phyloP scores from a whole-genome alignment of 2,888 invertebrate genomes.

The Machimus rusticus region DNA sequence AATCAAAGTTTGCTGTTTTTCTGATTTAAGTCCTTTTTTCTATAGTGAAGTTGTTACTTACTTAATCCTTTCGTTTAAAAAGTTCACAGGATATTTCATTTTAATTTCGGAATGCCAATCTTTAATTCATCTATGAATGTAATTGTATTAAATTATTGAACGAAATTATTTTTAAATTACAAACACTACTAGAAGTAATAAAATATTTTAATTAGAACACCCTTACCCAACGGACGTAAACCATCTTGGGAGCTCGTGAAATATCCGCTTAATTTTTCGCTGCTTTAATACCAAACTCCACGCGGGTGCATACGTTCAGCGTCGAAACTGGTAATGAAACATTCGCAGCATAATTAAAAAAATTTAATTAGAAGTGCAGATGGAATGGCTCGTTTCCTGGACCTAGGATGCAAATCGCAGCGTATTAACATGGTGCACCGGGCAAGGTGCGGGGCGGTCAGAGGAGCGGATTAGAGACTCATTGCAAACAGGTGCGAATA shows the following conservation, averaged over 20 bases:
- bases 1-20: no score
- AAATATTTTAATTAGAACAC: neutral
- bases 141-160: neutral
- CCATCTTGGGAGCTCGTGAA: neutral
- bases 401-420: constrained; percentile 12
- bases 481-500: constrained; percentile 8
- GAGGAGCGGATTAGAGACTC: neutral
- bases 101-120: no score
- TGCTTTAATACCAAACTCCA: neutral
- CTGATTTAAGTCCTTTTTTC: no score
- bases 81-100: no score
- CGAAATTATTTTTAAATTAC: neutral
- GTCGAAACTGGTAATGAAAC: constrained; percentile 8
- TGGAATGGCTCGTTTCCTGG: neutral
- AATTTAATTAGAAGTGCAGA: constrained; percentile 29
- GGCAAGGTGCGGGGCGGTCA: neutral
- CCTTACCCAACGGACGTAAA: neutral
- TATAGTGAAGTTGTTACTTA: no score
- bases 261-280: constrained; percentile 7
- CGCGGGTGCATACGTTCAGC: neutral
- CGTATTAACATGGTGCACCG: neutral
- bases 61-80: no score
- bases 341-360: constrained; percentile 36
- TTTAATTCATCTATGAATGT: no score
- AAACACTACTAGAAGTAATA: neutral